Percentiles rank a stretch among this genome's conserved stretches.
Evolutionary conservation across 2,888 invertebrate genomes (phyloP).

Genomic region (Polydrusus cervinus): DNA sequence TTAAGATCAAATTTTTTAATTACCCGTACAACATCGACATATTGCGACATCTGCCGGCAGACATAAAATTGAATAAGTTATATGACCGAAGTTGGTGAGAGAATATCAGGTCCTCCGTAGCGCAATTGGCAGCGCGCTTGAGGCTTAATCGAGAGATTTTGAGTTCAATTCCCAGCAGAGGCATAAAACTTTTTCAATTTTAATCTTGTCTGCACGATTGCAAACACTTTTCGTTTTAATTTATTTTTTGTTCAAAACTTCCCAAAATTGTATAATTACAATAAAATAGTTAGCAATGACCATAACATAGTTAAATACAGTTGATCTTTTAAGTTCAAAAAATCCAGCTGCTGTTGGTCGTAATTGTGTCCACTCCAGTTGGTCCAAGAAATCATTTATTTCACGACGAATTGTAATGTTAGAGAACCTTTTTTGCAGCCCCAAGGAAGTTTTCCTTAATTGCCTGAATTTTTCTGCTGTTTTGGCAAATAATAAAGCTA

Average conservation of each 20-base stretch:
- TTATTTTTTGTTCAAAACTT: not conserved
- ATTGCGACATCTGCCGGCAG: no score
- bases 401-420: not conserved
- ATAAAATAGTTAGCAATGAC: not conserved
- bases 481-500: not conserved
- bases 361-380: not conserved
- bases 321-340: not conserved
- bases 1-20: no score
- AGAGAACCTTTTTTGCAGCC: not conserved
- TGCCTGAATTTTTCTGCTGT: not conserved
- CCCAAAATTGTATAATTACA: not conserved
- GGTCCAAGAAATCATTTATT: not conserved
- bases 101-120: no score
- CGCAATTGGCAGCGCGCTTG: no score
- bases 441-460: not conserved
- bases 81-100: no score
- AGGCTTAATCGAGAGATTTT: no score
- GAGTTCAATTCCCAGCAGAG: no score
- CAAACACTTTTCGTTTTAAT: no score
- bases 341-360: not conserved
- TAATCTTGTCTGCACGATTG: no score
- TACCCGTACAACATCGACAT: no score
- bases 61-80: no score
- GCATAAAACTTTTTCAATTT: no score
- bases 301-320: constrained; percentile 3